phyloP scores from a whole-genome alignment of 2,888 invertebrate genomes.

The Sepiola atlantica region DNA sequence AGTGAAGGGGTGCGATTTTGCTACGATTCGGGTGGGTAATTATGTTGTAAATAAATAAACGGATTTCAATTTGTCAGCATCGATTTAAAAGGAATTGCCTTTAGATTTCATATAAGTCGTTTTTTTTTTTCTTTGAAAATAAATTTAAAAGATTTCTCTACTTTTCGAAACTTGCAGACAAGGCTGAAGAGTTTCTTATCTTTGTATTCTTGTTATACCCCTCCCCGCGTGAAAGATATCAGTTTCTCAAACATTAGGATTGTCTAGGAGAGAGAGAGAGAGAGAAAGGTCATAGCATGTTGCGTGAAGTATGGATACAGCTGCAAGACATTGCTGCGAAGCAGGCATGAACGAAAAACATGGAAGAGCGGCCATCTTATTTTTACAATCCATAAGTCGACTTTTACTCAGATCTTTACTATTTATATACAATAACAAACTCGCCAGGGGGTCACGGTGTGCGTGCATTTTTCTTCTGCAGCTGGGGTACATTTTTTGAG shows the following conservation, averaged over 20 bases:
- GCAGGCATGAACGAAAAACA: not conserved
- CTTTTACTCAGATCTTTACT: not conserved
- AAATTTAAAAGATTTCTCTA: not conserved
- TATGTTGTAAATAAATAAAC: no score
- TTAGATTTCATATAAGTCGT: no score
- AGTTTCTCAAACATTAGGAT: not conserved
- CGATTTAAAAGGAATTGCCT: no score
- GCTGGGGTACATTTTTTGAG: not conserved
- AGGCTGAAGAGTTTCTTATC: not conserved
- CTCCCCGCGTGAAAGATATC: not conserved
- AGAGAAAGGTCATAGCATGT: not conserved
- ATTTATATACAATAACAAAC: not conserved
- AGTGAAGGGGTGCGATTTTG: no score
- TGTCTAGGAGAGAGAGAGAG: not conserved
- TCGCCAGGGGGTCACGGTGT: not conserved
- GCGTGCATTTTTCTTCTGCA: not conserved
- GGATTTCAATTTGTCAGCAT: no score
- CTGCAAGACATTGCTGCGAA: not conserved
- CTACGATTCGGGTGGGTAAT: no score
- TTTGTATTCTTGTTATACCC: not conserved
- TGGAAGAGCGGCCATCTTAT: not conserved
- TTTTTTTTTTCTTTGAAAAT: not conserved
- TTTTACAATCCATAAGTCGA: not conserved
- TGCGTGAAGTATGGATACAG: not conserved
- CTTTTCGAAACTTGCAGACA: not conserved